Evolutionary conservation across 2,113 vertebrate genomes (phyloP).

Genomic region (Greenwoodochromis staneri): DNA sequence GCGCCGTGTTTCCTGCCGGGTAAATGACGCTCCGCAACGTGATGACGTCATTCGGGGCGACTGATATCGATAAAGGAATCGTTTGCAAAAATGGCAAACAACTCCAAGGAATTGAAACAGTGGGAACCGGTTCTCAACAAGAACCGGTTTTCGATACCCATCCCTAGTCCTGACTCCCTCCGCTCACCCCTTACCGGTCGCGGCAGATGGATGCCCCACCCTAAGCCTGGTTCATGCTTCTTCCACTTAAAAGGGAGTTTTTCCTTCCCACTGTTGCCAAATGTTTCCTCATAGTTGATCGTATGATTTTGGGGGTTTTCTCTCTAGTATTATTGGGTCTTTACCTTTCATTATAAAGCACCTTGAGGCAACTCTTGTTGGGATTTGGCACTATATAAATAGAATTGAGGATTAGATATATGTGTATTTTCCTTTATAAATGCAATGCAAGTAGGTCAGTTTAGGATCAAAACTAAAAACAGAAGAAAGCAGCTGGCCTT

Average conservation of each 20-base stretch:
- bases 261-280: background rate
- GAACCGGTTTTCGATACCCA: no score
- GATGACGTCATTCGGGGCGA: no score
- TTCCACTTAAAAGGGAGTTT: background rate
- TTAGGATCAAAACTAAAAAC: background rate
- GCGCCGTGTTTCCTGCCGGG: no score
- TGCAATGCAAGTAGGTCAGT: background rate
- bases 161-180: background rate
- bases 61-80: no score
- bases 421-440: background rate
- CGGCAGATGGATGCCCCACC: background rate
- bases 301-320: background rate
- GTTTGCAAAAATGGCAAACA: no score
- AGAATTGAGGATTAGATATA: background rate
- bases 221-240: background rate
- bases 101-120: no score
- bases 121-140: no score
- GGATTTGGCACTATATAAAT: background rate
- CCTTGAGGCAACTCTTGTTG: background rate
- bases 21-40: no score
- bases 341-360: background rate
- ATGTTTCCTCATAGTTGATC: background rate
- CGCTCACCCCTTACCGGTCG: background rate
- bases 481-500: background rate
- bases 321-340: background rate